A percentile compares a stretch with the other conserved stretches of the same genome.
phyloP scores from a whole-genome alignment of 1,140 invertebrate species.

The Drosophila sp. region DNA sequence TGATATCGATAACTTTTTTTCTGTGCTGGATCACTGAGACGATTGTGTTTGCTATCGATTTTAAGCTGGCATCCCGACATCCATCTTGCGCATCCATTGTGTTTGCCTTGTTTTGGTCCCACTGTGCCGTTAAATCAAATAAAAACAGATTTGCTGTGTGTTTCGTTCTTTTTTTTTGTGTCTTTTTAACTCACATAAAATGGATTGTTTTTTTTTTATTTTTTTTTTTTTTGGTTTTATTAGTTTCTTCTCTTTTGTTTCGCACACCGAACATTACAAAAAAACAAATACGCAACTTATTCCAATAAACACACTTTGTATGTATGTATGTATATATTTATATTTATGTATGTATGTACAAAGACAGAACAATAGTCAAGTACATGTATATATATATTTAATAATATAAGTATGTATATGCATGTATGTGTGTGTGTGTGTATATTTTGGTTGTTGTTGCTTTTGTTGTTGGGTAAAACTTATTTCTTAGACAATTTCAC shows the following conservation, averaged over 20 bases:
- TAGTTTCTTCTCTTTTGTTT: constrained; percentile 58
- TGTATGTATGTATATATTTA: not conserved
- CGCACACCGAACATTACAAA: constrained; percentile 37
- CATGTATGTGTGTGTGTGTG: constrained; percentile 33
- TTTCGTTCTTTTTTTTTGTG: constrained; percentile 25
- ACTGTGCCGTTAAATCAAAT: constrained; percentile 5
- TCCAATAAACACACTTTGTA: not conserved
- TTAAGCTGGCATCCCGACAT: too few relatives aligned
- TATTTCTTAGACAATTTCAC: constrained; percentile 17
- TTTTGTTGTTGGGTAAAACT: constrained; percentile 6
- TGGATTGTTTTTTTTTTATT: not conserved
- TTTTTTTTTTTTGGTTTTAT: constrained; percentile 66
- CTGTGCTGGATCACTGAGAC: too few relatives aligned
- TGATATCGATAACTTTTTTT: too few relatives aligned
- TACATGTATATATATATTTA: constrained; percentile 41
- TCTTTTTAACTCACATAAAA: constrained; percentile 74
- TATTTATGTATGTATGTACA: constrained; percentile 37
- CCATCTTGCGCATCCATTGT: too few relatives aligned
- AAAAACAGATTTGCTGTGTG: not conserved
- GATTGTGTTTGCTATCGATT: too few relatives aligned
- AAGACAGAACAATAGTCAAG: constrained; percentile 42
- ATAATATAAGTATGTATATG: constrained; percentile 26
- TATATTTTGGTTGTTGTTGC: constrained; percentile 18
- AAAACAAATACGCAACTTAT: constrained; percentile 48
- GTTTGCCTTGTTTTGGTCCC: not conserved